These are phyloP conservation scores for Psilanteris sp. DNA, from an alignment of 1,140 invertebrate genomes.

Conservation along the genomic window DNA sequence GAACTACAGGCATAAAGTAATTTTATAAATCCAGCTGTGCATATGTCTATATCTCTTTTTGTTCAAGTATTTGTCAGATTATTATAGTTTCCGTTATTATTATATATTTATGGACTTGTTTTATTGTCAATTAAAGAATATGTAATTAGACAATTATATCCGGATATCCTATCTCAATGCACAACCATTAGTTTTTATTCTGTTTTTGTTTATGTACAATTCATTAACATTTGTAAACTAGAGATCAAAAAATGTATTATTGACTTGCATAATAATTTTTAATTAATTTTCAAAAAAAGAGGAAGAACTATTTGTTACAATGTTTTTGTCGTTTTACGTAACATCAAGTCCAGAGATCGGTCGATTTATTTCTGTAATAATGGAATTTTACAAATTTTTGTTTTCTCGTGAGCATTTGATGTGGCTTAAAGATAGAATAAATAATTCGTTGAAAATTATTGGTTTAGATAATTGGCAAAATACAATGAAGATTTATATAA, in stretches of 20 bases:
- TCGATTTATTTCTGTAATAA: constrained; percentile 6
- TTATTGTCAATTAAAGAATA: constrained; percentile 26
- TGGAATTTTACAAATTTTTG: constrained; percentile 35
- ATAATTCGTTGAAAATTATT: no score
- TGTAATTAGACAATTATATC: neutral
- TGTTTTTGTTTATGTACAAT: constrained; percentile 39
- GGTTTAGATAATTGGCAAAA: no score
- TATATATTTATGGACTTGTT: neutral
- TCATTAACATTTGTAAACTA: constrained; percentile 24
- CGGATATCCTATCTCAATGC: constrained; percentile 15
- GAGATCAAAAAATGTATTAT: constrained; percentile 31
- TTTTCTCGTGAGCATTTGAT: no score
- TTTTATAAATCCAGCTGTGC: no score
- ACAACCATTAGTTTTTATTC: constrained; percentile 16
- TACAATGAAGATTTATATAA: no score
- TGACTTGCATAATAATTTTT: constrained; percentile 30
- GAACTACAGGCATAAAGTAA: no score
- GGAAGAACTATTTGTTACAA: constrained; percentile 18
- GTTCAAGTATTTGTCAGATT: no score
- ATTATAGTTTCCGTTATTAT: constrained; percentile 10
- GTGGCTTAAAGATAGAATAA: no score
- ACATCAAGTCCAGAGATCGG: constrained; percentile 10
- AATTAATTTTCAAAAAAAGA: constrained; percentile 23
- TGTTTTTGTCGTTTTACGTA: constrained; percentile 36
- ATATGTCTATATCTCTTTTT: no score